A percentile compares a stretch with the other conserved stretches of the same genome.
These are phyloP conservation scores for Osmerus eperlanus DNA, from an alignment of 2,113 vertebrate genomes.

Conservation along the genomic window DNA sequence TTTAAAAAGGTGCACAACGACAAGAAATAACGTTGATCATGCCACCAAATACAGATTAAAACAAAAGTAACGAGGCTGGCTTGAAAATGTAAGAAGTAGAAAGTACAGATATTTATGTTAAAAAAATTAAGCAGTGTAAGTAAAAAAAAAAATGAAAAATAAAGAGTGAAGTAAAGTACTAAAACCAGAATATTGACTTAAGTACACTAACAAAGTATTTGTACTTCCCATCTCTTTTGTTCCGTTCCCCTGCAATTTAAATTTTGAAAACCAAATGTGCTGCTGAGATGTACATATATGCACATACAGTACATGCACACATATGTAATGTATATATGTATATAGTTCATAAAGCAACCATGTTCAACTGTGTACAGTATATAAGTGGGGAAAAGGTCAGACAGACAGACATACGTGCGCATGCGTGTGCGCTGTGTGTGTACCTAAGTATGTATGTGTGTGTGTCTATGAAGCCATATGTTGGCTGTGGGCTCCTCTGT, in stretches of 20 bases:
- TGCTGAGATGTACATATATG: slow-evolving; percentile 43
- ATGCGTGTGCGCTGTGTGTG: slow-evolving; percentile 38
- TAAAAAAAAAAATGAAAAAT: too few relatives aligned
- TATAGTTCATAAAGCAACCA: not conserved
- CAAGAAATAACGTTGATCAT: too few relatives aligned
- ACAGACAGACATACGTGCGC: not conserved
- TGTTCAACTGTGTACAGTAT: too few relatives aligned
- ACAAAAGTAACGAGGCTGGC: too few relatives aligned
- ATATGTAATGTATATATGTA: not conserved
- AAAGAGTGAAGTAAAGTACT: too few relatives aligned
- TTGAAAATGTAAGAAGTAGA: too few relatives aligned
- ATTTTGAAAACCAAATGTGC: slow-evolving; percentile 11
- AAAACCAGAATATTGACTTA: too few relatives aligned
- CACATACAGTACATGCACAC: slow-evolving; percentile 5
- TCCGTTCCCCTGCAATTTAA: not conserved
- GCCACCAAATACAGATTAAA: too few relatives aligned
- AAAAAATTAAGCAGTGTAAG: too few relatives aligned
- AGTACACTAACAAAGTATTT: too few relatives aligned
- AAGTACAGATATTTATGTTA: too few relatives aligned
- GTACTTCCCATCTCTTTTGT: slow-evolving; percentile 5
- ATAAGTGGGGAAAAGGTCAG: not conserved
- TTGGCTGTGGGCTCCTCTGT: slow-evolving; percentile 63
- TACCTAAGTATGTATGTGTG: slow-evolving; percentile 33
- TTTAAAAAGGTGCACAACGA: too few relatives aligned
- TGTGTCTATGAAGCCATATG: slow-evolving; percentile 62